Base-by-base conservation (phyloP, 2,888 invertebrate species). In the Scelioninae gen. 1 region DNA sequence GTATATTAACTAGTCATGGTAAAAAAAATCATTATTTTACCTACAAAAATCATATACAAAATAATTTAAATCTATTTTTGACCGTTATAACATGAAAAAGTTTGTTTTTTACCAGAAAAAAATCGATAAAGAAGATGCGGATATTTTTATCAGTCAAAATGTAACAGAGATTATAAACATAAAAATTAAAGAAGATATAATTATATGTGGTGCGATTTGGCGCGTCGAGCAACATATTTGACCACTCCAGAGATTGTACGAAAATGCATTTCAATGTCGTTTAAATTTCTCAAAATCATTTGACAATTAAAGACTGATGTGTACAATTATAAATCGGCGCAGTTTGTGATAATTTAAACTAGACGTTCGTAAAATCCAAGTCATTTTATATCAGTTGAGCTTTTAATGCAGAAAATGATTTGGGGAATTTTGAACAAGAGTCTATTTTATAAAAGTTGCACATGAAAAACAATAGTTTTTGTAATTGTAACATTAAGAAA, bases 201-300 rank as follows among this genome's bases (percentile, higher is more conserved):
- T 43, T 68, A 32, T 56, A 15, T 78, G 40, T 71, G 71, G n/a
- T 63, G 69, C 49, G 15, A 77, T 15, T 71, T 56, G 15, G n/a
- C n/a, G n/a, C n/a, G n/a, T n/a, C n/a, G n/a, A n/a, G n/a, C n/a
- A n/a, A n/a, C n/a, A n/a, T n/a, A 72, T 51, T 58, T 45, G n/a
- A 65, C n/a, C 45, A n/a, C 63, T 55, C 55, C 63, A 66, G 23
- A 69, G 32, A 38, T 34, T 9, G n/a, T n/a, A n/a, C n/a, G n/a
- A n/a, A n/a, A n/a, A n/a, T n/a, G n/a, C n/a, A n/a, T n/a, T n/a
- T n/a, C 45, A 79, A 43, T n/a, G 15, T 60, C 38, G 66, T 53
- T 74, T 74, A 60, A 79, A 79, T 72, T 79, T 72, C 79, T 80
- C 79, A 16, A 72, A 80, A 74, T 74, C 79, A 80, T 80, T 80